Evolutionary conservation across 2,113 vertebrate species (phyloP).

Genomic region (Glaucomys volans): DNA sequence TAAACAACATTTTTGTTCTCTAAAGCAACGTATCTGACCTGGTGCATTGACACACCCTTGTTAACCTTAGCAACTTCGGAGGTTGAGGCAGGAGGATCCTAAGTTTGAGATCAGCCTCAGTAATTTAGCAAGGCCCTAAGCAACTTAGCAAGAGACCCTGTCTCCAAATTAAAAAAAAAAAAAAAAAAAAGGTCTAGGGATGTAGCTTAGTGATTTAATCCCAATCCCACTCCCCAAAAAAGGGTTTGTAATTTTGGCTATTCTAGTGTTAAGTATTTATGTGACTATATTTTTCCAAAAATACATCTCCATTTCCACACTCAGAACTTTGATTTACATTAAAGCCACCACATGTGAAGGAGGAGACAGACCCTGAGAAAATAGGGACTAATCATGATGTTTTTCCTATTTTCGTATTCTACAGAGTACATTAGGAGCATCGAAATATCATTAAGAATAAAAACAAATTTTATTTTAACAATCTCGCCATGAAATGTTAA

Average conservation of each 20-base stretch:
- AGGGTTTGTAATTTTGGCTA: background rate
- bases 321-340: background rate
- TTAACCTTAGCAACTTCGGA: no score
- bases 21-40: background rate
- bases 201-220: no score
- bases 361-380: background rate
- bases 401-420: background rate
- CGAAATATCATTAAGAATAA: slow-evolving; percentile 47
- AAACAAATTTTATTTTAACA: slow-evolving; percentile 62
- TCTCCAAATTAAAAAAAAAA: no score
- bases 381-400: background rate
- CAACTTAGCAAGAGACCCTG: no score
- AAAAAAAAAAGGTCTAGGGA: no score
- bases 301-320: background rate
- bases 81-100: no score
- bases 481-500: slow-evolving; percentile 31
- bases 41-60: no score
- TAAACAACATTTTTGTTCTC: background rate
- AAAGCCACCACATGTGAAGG: background rate
- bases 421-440: background rate
- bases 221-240: no score
- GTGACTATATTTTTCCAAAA: background rate
- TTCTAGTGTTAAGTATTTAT: background rate
- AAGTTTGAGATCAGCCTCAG: no score
- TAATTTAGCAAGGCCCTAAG: no score